phyloP scores from a whole-genome alignment of 2,888 invertebrate species.

The Dynastes grantii region DNA sequence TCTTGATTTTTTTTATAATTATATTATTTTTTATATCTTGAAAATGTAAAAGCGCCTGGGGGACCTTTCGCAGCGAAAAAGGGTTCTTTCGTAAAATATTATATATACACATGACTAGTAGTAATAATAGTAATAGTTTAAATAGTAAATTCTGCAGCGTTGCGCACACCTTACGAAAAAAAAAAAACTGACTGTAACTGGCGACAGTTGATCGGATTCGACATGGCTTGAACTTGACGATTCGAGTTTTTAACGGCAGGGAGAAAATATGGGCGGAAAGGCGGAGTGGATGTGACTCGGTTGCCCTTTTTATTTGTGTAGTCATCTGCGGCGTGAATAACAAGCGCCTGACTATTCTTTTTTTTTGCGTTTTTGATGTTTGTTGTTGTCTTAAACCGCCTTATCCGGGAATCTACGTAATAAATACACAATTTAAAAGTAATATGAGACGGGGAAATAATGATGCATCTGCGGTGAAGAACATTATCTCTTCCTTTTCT shows the following conservation, averaged over 20 bases:
- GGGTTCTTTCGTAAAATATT: conserved; percentile 53
- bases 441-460: conserved; percentile 57
- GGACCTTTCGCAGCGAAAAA: conserved; percentile 39
- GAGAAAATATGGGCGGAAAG: background rate
- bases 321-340: background rate
- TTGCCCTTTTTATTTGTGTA: background rate
- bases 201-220: conserved; percentile 1
- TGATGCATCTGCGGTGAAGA: conserved; percentile 50
- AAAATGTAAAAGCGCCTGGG: conserved; percentile 58
- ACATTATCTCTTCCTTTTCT: conserved; percentile 16
- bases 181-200: conserved; percentile 32
- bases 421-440: conserved; percentile 59
- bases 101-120: conserved; percentile 67
- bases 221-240: background rate
- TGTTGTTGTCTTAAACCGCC: background rate
- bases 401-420: conserved; percentile 8
- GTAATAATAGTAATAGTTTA: conserved; percentile 28
- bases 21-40: background rate
- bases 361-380: too few species aligned
- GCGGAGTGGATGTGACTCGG: background rate
- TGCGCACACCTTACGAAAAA: conserved; percentile 29
- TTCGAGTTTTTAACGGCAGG: background rate
- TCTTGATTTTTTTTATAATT: too few species aligned
- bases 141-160: conserved; percentile 62
- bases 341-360: background rate